These are phyloP conservation scores for Rhinatrema bivittatum DNA, from an alignment of 2,797 vertebrate species.

Conservation along the genomic window DNA sequence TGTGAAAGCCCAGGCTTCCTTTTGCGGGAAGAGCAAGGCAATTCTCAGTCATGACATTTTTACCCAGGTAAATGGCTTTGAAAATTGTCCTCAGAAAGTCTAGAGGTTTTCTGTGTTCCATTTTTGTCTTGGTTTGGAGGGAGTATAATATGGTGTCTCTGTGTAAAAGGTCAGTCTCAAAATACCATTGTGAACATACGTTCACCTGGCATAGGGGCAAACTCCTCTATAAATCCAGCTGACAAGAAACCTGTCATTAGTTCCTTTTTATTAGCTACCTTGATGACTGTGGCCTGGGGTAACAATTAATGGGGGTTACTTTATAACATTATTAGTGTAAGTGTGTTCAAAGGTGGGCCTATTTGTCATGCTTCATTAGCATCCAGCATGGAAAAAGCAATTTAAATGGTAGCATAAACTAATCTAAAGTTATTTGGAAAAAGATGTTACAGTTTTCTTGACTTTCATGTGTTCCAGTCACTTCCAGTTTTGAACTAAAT, in stretches of 20 bases:
- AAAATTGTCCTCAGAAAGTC: too few relatives aligned
- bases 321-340: slow-evolving; percentile 50
- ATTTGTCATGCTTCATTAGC: slow-evolving; percentile 52
- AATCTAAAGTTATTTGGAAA: slow-evolving; percentile 12
- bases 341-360: slow-evolving; percentile 50
- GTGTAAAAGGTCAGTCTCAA: slow-evolving; percentile 20
- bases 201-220: slow-evolving; percentile 7
- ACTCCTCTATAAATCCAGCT: slow-evolving; percentile 24
- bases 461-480: slow-evolving; percentile 13
- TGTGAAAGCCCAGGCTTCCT: too few relatives aligned
- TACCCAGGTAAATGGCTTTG: too few relatives aligned
- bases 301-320: slow-evolving; percentile 48
- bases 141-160: slow-evolving; percentile 10
- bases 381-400: slow-evolving; percentile 37
- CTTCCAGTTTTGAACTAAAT: not conserved
- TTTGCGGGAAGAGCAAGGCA: too few relatives aligned
- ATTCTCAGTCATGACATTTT: too few relatives aligned
- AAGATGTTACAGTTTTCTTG: slow-evolving; percentile 16
- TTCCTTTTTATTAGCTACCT: slow-evolving; percentile 45
- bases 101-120: too few relatives aligned
- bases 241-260: slow-evolving; percentile 35
- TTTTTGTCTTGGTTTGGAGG: slow-evolving; percentile 8
- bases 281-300: slow-evolving; percentile 47
- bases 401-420: slow-evolving; percentile 31
- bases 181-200: slow-evolving; percentile 9